Evolutionary conservation across 2,113 vertebrate species (phyloP), one percentile per base, ranked within the genome.

Genomic region (Plestiodon gilberti): DNA sequence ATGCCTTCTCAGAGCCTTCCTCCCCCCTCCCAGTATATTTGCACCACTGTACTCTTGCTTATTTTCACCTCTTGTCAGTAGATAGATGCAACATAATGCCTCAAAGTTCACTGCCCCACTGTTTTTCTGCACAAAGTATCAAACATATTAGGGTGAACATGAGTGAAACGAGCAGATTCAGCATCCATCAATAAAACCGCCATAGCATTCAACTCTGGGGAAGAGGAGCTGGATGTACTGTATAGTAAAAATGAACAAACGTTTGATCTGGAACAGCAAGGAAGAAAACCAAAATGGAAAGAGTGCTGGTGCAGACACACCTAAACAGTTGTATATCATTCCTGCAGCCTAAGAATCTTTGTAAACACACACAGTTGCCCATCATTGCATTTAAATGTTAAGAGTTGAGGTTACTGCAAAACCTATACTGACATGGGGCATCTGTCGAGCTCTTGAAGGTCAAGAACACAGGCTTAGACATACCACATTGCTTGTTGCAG

Each of bases 401-500:
- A 90, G 91, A 87, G 88, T 74, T 90, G 81, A 87, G 87, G 91
- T 93, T 93, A 93, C 85, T 89, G 80, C 64, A 89, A 83, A 70
- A 88, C 71, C 92, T 87, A 90, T 90, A 94, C 55, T 74, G 74
- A 79, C 88, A 91, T 82, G 90, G 88, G 91, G 87, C 89, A 91
- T 90, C 85, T 92, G 90, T 92, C 43, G 43, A 93, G 87, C 92
- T 82, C 88, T 94, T 91, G 80, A 86, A 87, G 80, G 87, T 90
- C 90, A 94, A 87, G 90, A 89, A 92, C 57, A 85, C 91, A 90
- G 93, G 92, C 81, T 94, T 92, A 87, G 88, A 93, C 94, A 90
- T 81, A 87, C 89, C 93, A 91, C 90, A 93, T 69, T 92, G 76
- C 88, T 93, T 86, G 88, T n/a, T 93, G 89, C 88, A 92, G 90